Percentiles rank a stretch among this genome's conserved stretches.
Conservation (phyloP, 2,113 vertebrate species). For the Castor canadensis region DNA sequence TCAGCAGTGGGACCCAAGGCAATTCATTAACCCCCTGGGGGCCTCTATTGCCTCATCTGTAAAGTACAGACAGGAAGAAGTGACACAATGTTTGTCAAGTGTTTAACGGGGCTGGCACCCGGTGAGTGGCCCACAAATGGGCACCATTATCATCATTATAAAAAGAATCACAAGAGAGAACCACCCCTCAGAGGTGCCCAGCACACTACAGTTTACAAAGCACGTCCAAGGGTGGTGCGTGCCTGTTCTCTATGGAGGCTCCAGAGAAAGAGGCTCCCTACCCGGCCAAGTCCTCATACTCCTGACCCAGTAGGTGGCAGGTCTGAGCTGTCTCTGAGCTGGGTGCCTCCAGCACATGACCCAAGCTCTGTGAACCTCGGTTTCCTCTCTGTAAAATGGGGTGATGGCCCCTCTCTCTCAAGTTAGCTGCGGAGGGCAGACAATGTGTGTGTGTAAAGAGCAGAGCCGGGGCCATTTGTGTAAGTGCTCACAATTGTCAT, state of each 20-base stretch:
- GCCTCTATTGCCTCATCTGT: not conserved
- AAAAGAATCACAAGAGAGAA: not conserved
- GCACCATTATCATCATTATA: not conserved
- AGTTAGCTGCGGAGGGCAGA: not conserved
- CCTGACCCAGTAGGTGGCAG: not conserved
- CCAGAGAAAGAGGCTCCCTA: not conserved
- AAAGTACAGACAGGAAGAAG: not conserved
- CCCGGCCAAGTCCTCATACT: too few relatives aligned
- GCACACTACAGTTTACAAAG: fast-evolving
- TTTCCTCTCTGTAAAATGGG: conserved; percentile 2
- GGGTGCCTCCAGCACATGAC: not conserved
- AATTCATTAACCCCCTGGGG: not conserved
- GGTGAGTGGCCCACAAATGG: not conserved
- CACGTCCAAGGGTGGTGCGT: fast-evolving
- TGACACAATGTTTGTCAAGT: not conserved
- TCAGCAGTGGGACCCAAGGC: not conserved
- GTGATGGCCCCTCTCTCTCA: not conserved
- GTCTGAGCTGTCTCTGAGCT: not conserved
- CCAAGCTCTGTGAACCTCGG: not conserved
- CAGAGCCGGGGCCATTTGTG: not conserved
- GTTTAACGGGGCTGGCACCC: not conserved
- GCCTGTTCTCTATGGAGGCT: too few relatives aligned
- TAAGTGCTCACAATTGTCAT: fast-evolving
- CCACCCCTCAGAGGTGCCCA: not conserved
- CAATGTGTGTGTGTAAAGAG: fast-evolving